phyloP scores from a whole-genome alignment of 2,113 vertebrate genomes.

The Poecile atricapillus region DNA sequence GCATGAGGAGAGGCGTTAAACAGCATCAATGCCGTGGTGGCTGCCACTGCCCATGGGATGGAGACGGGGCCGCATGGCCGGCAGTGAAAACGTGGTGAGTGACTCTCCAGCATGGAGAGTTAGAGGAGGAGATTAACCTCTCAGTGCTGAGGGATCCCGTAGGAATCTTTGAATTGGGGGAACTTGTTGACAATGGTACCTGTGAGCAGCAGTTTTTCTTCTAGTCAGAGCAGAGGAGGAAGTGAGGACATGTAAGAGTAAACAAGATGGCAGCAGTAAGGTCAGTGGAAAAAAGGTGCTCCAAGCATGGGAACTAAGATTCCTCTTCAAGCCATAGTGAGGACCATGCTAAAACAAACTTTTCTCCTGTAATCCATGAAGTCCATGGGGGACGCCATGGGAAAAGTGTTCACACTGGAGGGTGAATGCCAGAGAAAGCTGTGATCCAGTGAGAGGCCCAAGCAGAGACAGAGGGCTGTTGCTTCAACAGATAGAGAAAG shows the following conservation, averaged over 20 bases:
- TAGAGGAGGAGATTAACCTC: not conserved
- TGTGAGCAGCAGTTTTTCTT: not conserved
- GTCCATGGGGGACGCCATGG: not conserved
- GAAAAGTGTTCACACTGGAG: not conserved
- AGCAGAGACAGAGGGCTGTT: not conserved
- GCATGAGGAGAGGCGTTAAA: not conserved
- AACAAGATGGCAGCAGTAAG: not conserved
- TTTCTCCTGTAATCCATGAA: not conserved
- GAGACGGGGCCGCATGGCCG: not conserved
- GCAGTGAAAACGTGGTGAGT: not conserved
- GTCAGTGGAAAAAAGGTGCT: not conserved
- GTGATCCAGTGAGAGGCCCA: not conserved
- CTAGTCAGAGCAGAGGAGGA: not conserved
- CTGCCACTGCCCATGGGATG: not conserved
- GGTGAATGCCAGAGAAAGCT: not conserved
- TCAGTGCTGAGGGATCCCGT: not conserved
- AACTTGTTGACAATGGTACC: not conserved
- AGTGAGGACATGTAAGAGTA: not conserved
- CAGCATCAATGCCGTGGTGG: not conserved
- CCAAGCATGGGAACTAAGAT: rapidly evolving
- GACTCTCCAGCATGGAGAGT: not conserved
- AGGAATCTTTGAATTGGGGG: not conserved
- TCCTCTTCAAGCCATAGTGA: not conserved
- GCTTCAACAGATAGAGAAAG: not conserved
- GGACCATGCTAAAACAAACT: not conserved